Conservation (phyloP, 2,797 vertebrate species). For the Micrastur ruficollis region DNA sequence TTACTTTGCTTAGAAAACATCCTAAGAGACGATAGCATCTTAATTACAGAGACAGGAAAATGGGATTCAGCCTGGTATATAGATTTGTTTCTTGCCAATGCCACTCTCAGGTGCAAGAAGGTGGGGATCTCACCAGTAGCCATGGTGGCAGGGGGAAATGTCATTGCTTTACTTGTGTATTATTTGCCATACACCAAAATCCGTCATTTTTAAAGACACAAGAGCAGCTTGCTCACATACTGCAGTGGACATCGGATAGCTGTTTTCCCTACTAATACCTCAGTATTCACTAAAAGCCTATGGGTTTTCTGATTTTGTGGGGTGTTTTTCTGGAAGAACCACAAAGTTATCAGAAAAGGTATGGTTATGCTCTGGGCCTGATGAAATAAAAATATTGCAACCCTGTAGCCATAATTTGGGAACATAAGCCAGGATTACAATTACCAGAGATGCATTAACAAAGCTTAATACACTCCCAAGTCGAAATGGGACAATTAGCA, state of each 20-base stretch:
- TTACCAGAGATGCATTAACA: background rate
- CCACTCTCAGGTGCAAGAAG: background rate
- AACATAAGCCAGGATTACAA: background rate
- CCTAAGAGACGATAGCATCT: background rate
- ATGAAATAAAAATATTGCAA: background rate
- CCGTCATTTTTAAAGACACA: background rate
- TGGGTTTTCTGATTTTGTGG: background rate
- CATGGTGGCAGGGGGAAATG: background rate
- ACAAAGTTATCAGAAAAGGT: background rate
- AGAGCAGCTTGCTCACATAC: background rate
- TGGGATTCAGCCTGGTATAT: background rate
- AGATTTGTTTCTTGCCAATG: background rate
- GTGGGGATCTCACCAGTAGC: background rate
- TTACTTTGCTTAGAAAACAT: constrained; percentile 30
- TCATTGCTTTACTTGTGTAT: background rate
- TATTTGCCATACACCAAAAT: background rate
- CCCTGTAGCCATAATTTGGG: background rate
- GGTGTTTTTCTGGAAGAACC: background rate
- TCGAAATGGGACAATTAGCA: background rate
- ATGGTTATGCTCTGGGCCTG: background rate
- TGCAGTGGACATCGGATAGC: background rate
- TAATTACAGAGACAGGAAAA: constrained; percentile 32
- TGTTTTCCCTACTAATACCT: background rate
- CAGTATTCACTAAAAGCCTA: background rate
- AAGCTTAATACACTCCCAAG: background rate